These are phyloP conservation scores for Canis aureus DNA, from an alignment of 2,113 vertebrate genomes.

Conservation along the genomic window DNA sequence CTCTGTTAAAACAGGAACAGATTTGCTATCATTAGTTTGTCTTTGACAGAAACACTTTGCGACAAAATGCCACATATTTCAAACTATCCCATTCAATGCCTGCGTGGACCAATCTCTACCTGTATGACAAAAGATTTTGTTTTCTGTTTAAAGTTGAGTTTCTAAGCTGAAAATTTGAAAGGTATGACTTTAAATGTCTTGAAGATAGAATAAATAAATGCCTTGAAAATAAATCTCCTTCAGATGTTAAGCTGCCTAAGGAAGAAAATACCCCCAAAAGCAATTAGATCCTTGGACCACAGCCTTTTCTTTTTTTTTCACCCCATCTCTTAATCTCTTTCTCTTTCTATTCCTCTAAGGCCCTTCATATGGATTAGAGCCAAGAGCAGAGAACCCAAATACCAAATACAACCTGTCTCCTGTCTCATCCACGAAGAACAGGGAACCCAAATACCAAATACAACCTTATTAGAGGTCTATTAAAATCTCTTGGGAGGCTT, in stretches of 20 bases:
- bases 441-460: neutral
- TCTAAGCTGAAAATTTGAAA: neutral
- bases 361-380: neutral
- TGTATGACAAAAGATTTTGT: conserved; percentile 11
- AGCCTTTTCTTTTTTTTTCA: neutral
- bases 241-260: neutral
- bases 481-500: neutral
- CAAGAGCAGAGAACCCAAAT: neutral
- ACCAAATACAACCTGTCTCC: too few relatives aligned
- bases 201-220: neutral
- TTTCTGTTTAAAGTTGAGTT: neutral
- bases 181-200: neutral
- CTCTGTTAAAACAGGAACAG: neutral
- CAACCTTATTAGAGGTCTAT: neutral
- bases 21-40: neutral
- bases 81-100: neutral
- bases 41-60: neutral
- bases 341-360: neutral
- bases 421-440: neutral
- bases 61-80: neutral
- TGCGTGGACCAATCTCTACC: neutral
- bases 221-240: neutral
- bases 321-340: neutral
- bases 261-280: neutral
- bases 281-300: neutral